A percentile compares a stretch with the other conserved stretches of the same genome.
Evolutionary conservation across 2,113 vertebrate genomes (phyloP).

Genomic region (Perognathus longimembris): DNA sequence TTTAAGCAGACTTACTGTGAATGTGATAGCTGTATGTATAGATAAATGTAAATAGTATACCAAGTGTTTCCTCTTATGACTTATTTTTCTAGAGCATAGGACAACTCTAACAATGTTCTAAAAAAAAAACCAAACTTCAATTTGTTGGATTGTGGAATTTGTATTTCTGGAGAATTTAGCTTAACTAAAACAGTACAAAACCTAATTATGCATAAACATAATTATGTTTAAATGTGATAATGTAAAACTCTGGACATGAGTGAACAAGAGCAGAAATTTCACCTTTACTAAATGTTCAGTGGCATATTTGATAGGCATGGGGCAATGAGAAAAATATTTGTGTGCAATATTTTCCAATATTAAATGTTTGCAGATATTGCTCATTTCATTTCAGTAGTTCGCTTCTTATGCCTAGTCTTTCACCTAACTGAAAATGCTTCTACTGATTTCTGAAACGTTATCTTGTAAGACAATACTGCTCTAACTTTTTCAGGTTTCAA

Average conservation of each 20-base stretch:
- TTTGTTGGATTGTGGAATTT: neutral
- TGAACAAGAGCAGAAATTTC: neutral
- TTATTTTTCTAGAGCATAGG: neutral
- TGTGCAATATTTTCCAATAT: neutral
- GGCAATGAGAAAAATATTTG: accelerated
- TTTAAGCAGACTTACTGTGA: neutral
- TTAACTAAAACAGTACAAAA: neutral
- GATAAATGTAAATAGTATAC: neutral
- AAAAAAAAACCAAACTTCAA: neutral
- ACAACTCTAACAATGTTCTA: neutral
- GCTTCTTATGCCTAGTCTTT: accelerated
- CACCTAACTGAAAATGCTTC: neutral
- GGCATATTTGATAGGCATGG: neutral
- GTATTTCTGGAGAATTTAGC: neutral
- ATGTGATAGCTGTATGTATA: no score
- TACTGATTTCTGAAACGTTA: neutral
- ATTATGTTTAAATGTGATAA: no score
- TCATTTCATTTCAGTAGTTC: neutral
- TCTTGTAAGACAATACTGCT: neutral
- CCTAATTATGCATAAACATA: neutral
- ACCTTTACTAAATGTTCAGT: neutral
- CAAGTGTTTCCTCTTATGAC: neutral
- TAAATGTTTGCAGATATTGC: neutral
- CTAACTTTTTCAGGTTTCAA: neutral
- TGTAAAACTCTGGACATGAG: neutral